Conservation (phyloP, 30 jellyfish, hydroid and myxozoan species). For the Euphysa ruthae region DNA sequence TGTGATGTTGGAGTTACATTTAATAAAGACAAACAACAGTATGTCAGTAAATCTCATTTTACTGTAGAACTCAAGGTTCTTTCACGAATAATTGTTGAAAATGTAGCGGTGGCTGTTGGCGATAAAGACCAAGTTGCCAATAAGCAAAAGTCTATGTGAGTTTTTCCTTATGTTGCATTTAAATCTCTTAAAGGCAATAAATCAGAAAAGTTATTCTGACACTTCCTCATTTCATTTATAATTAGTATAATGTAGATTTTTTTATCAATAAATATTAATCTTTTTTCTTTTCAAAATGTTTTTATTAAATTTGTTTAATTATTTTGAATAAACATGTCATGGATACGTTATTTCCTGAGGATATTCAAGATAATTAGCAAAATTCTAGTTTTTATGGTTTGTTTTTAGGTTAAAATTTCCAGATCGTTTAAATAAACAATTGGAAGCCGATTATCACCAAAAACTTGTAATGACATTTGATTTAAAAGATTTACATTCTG, state of each 20-base stretch:
- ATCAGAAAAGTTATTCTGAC: no score
- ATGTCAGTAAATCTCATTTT: constrained; percentile 39
- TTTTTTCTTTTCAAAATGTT: no score
- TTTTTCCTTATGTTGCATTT: not conserved
- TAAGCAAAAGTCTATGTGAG: constrained; percentile 22
- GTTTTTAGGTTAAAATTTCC: constrained; percentile 64
- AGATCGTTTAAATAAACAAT: constrained; percentile 17
- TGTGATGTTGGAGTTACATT: constrained; percentile 33
- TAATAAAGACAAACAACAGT: constrained; percentile 29
- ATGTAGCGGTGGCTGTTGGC: constrained; percentile 69
- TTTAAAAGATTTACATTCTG: constrained; percentile 42
- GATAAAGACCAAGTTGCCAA: constrained; percentile 70
- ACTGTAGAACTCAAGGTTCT: constrained; percentile 63
- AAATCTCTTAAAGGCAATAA: no score
- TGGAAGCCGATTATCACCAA: constrained; percentile 92
- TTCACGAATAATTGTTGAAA: constrained; percentile 67
- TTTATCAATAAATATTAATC: no score
- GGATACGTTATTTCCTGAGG: no score
- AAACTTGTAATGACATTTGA: constrained; percentile 66
- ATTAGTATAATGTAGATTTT: no score
- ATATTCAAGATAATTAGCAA: no score
- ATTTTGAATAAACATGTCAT: no score
- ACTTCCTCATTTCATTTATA: no score
- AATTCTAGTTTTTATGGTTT: no score
- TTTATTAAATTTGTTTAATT: no score